Evolutionary conservation across 1,140 invertebrate species (phyloP), one percentile per base, ranked within the genome.

Genomic region (Drosophila rhopaloa): DNA sequence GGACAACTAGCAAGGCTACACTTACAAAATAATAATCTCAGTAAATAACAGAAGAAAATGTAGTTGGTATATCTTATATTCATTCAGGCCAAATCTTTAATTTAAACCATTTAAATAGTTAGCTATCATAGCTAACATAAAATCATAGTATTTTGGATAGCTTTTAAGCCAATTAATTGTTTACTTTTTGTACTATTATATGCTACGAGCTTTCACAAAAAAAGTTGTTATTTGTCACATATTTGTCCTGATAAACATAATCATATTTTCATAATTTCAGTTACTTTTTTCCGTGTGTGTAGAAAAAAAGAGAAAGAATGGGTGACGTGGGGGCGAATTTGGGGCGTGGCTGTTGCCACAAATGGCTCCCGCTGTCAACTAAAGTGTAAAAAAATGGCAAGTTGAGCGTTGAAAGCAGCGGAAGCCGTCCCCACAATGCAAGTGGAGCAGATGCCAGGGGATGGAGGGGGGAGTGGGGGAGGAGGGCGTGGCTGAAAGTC

Each of bases 371-470:
- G 71, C 79, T 86, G 82, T 86, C 82, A 86, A 86, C 76, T 84
- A 89, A 89, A 88, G 84, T 89, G 84, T 83, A 88, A 81, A 88
- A 89, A 89, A 88, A 83, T 89, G 76, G 61, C 76, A 83, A 76
- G 82, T 85, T 81, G 78, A 86, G 78, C 81, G 81, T 57, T 86
- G 82, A 85, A 81, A 79, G 77, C 81, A 73, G 53, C 71, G 82
- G 82, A 88, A 86, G 76, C 32, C 44, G 27, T 70, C 16, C 57
- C 67, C 74, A 82, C 71, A 72, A 62, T 76, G 79, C 55, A 72
- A 72, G 66, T 58, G 67, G 65, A 71, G 53, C 67, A 71, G 66
- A 35, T 71, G 67, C 66, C 68, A 5, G 14, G 46, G 16, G 29
- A 41, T 8, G 61, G 46, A 24, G 24, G 24, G 24, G 24, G 24